phyloP scores from a whole-genome alignment of 2,113 vertebrate genomes.

The Cranoglanis bouderius region DNA sequence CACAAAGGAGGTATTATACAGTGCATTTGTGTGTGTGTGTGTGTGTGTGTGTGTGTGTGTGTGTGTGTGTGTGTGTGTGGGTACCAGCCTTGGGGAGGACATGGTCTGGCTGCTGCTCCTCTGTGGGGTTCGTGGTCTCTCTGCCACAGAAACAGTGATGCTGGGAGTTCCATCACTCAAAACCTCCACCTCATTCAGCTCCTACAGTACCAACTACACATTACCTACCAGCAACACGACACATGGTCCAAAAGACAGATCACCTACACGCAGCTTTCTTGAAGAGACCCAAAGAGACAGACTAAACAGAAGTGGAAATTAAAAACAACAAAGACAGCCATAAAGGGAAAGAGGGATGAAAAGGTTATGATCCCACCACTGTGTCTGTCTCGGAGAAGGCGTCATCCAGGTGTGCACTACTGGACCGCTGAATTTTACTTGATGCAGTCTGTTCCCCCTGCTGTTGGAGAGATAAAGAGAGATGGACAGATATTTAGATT shows the following conservation, averaged over 20 bases:
- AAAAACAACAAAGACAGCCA: not conserved
- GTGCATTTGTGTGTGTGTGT: not conserved
- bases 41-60: not conserved
- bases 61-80: not conserved
- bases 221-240: constrained; percentile 42
- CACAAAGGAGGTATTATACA: not conserved
- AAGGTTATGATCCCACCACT: constrained; percentile 67
- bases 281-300: not conserved
- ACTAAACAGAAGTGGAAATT: not conserved
- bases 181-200: constrained; percentile 80
- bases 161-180: constrained; percentile 75
- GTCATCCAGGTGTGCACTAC: constrained; percentile 81
- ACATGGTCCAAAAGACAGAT: constrained; percentile 1
- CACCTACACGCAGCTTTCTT: not conserved
- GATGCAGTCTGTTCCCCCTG: constrained; percentile 69
- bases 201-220: constrained; percentile 66
- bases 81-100: constrained; percentile 78
- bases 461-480: constrained; percentile 48
- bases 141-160: constrained; percentile 81
- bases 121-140: constrained; percentile 84
- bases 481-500: not conserved
- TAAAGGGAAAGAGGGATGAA: not conserved
- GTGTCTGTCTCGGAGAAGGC: constrained; percentile 78
- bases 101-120: constrained; percentile 80
- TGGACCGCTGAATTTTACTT: constrained; percentile 80